Percentiles rank a stretch among this genome's conserved stretches.
phyloP scores from a whole-genome alignment of 2,797 vertebrate genomes.

The Paedocypris micromegethes region DNA sequence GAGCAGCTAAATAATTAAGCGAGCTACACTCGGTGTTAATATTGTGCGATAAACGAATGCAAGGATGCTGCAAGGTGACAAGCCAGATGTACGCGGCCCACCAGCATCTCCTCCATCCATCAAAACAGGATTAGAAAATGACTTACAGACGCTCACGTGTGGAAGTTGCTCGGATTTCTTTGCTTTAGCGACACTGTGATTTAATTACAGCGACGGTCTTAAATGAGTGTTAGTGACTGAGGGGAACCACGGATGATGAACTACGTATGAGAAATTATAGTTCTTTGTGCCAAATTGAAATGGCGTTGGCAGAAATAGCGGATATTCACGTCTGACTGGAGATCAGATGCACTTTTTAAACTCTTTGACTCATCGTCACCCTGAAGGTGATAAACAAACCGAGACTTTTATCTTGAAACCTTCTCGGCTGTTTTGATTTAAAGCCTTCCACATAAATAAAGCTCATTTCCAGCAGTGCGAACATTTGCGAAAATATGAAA shows the following conservation, averaged over 20 bases:
- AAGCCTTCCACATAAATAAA: conserved; percentile 15
- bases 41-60: conserved; percentile 13
- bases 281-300: too few species aligned
- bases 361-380: conserved; percentile 18
- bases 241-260: too few species aligned
- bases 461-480: not conserved
- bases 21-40: conserved; percentile 29
- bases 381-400: conserved; percentile 5
- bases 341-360: conserved; percentile 5
- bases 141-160: conserved; percentile 9
- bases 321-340: not conserved
- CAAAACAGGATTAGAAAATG: conserved; percentile 5
- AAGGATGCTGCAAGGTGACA: conserved; percentile 23
- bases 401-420: conserved; percentile 14
- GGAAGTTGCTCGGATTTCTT: not conserved
- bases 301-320: not conserved
- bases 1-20: conserved; percentile 33
- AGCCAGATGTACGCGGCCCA: conserved; percentile 18
- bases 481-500: not conserved
- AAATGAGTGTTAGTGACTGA: too few species aligned
- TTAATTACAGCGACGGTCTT: too few species aligned
- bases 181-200: conserved; percentile 8
- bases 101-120: conserved; percentile 6
- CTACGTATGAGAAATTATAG: too few species aligned
- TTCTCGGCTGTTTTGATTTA: conserved; percentile 22